Conservation (phyloP, 2,113 vertebrate genomes). For the Nicator chloris region DNA sequence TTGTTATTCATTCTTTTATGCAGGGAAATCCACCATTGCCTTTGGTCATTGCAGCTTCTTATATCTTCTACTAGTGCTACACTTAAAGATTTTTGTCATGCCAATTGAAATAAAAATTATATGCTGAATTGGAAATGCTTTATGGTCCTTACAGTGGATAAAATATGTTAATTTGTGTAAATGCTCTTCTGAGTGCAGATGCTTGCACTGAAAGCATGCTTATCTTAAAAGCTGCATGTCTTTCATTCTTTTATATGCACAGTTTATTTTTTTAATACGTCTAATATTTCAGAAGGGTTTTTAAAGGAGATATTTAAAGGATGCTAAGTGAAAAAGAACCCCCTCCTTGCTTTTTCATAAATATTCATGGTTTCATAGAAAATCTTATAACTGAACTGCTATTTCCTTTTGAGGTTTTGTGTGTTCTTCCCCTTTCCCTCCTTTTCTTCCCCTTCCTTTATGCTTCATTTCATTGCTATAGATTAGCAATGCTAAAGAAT, state of each 20-base stretch:
- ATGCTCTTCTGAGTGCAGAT: slow-evolving; percentile 72
- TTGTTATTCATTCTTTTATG: background rate
- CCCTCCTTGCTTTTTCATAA: slow-evolving; percentile 56
- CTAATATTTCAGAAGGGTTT: slow-evolving; percentile 70
- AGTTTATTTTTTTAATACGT: slow-evolving; percentile 68
- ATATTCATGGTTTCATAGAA: slow-evolving; percentile 69
- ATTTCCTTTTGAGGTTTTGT: slow-evolving; percentile 49
- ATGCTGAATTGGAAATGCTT: slow-evolving; percentile 67
- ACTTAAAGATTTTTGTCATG: slow-evolving; percentile 56
- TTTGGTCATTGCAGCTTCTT: slow-evolving; percentile 52
- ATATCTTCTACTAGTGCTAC: slow-evolving; percentile 32
- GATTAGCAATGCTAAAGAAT: slow-evolving; percentile 56
- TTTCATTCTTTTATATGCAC: slow-evolving; percentile 71
- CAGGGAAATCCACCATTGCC: background rate
- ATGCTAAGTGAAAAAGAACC: slow-evolving; percentile 53
- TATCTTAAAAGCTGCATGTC: slow-evolving; percentile 73
- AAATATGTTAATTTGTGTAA: slow-evolving; percentile 82
- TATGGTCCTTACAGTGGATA: slow-evolving; percentile 70
- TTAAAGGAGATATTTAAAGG: slow-evolving; percentile 63
- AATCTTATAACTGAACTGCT: slow-evolving; percentile 59
- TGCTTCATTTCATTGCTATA: slow-evolving; percentile 48
- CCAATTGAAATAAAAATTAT: slow-evolving; percentile 72
- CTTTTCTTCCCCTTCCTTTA: background rate
- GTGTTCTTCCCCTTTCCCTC: slow-evolving; percentile 2
- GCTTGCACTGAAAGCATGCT: slow-evolving; percentile 62